Evolutionary conservation across 2,113 vertebrate species (phyloP).

Genomic region (Strix aluco): DNA sequence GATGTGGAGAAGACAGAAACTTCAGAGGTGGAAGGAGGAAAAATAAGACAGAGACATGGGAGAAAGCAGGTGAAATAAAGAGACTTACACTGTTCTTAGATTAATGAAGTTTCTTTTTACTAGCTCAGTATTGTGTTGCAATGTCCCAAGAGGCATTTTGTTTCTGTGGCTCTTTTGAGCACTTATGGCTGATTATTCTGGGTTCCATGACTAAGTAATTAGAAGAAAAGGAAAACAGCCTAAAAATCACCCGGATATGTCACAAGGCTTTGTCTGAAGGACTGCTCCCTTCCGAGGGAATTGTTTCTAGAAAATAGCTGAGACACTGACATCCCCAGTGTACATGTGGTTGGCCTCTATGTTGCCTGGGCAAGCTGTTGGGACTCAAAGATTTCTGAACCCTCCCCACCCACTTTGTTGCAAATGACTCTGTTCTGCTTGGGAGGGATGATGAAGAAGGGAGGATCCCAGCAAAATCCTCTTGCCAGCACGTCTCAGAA

Average conservation of each 20-base stretch:
- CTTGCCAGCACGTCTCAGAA: neutral
- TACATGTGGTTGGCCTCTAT: neutral
- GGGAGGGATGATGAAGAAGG: constrained; percentile 51
- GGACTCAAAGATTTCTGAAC: constrained; percentile 13
- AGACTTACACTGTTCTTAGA: neutral
- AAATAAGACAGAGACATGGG: neutral
- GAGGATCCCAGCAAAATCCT: constrained; percentile 35
- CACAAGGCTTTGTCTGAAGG: constrained; percentile 41
- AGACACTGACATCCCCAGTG: neutral
- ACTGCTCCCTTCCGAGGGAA: constrained; percentile 25
- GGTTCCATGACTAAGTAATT: constrained; percentile 36
- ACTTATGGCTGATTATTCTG: neutral
- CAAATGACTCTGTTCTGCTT: constrained; percentile 48
- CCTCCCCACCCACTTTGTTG: constrained; percentile 37
- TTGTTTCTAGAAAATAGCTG: constrained; percentile 60
- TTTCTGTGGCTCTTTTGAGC: constrained; percentile 47
- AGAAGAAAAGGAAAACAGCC: constrained; percentile 43
- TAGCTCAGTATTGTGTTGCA: constrained; percentile 21
- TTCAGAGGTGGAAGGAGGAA: neutral
- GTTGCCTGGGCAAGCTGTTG: neutral
- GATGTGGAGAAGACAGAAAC: neutral
- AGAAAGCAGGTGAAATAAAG: constrained; percentile 30
- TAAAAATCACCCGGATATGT: constrained; percentile 41
- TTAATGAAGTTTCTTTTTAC: constrained; percentile 16
- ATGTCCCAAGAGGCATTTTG: constrained; percentile 40